Evolutionary conservation across 2,888 invertebrate species (phyloP), one percentile per base, ranked within the genome.

Genomic region (Halocaridina rubra): DNA sequence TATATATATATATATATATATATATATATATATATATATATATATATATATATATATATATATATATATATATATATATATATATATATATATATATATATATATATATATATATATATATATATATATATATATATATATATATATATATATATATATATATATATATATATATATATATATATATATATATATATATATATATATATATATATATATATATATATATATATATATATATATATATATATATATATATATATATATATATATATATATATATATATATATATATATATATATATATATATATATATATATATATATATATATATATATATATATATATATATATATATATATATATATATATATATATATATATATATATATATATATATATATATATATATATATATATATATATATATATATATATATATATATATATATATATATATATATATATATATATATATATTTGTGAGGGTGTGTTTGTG

Each of bases 51-150:
- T 67, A 67, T 67, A 16, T 0, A 67, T 67, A 0, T 16, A 67
- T 64, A 64, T 64, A 64, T 64, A 64, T 64, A 29, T 59, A 67
- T 53, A 19, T 27, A 22, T 79, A 32, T 79, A 59, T 79, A 69
- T 71, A 71, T 69, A 71, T 30, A 22, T 71, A 27, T 79, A 30
- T 72, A 39, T 71, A 5, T 80, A 29, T 71, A n/a, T 46, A 30
- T 30, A 27, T 27, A 29, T 71, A 24, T 71, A 67, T 30, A 22
- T 30, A 27, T 53, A 39, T 53, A 22, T 71, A 27, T 29, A 29
- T 69, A 16, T 69, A 69, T 57, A 69, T 53, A 59, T 71, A 46
- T 71, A 64, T 80, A 71, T 71, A 71, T 33, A 80, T 30, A 80
- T 80, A 69, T 69, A 27, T 71, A 80, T n/a, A 46, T 19, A 30